Base-by-base conservation (phyloP, 1,140 invertebrate genomes). In the Calosoma granatense region DNA sequence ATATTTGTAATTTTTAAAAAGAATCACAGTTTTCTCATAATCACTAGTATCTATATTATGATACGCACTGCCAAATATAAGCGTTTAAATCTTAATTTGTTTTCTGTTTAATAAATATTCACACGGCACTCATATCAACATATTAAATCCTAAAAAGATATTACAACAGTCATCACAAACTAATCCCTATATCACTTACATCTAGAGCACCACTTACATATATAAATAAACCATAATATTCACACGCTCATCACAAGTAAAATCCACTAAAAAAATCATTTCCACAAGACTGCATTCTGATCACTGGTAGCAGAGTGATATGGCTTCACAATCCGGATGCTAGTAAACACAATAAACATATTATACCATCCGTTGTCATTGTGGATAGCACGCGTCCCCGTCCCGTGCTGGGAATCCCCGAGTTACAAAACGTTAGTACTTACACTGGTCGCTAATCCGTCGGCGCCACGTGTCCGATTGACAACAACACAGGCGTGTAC, bases 401-500 rank as follows among this genome's bases (percentile, higher is more conserved):
- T 17, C 26, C 14, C 26, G 4, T 17, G 9, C 6, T 47, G 41
- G 41, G 41, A 47, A 47, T 11, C 15, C 6, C 41, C 17, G 6
- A 17, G 41, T 47, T 47, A 47, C 41, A 47, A 47, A 47, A 47
- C 41, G 41, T 6, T 36, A 9, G 6, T 6, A 6, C 26, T 6
- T 9, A 36, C 6, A n/a, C n/a, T 6, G 26, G 56, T 9, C 22
- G 22, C 41, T 56, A 58, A 60, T 60, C 51, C 54, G 26, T 36
- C 51, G 51, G 47, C 55, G 59, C 59, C 64, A 65, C 67, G 65
- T 66, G 65, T 60, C 61, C 62, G 63, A 67, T 68, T 67, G 67
- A 68, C 65, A 67, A 66, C 63, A 63, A 67, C 65, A 67, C 65
- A 65, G 64, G 67, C 64, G 59, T 61, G 63, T 61, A 65, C 57